These are phyloP conservation scores for Oreochromis tanganicae DNA, from an alignment of 2,113 vertebrate species.

Conservation along the genomic window DNA sequence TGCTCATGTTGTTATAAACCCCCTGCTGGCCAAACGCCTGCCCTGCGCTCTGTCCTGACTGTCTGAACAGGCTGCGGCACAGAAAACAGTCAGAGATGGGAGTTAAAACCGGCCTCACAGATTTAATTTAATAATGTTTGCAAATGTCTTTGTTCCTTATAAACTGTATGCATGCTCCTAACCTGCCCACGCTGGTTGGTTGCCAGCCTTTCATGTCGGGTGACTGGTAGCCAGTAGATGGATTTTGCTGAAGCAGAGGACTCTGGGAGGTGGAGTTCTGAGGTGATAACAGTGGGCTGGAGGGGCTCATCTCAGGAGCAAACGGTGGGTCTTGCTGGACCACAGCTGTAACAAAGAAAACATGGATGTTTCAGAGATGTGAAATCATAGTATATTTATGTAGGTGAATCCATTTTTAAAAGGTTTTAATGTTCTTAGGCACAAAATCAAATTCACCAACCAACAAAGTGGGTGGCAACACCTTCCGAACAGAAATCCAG, in stretches of 20 bases:
- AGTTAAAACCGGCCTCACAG: not conserved
- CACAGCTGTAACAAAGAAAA: conserved; percentile 67
- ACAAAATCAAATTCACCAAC: not conserved
- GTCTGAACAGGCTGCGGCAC: conserved; percentile 79
- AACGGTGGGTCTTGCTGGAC: conserved; percentile 83
- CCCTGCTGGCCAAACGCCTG: conserved; percentile 81
- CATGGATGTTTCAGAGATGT: not conserved
- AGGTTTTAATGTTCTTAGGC: not conserved
- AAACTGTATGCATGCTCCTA: not conserved
- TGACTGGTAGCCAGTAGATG: conserved; percentile 84
- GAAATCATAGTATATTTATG: not conserved
- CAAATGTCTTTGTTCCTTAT: not conserved
- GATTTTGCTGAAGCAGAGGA: conserved; percentile 84
- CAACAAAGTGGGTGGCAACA: not conserved
- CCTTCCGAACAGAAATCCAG: not conserved
- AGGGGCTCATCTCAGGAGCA: conserved; percentile 83
- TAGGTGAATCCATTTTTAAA: not conserved
- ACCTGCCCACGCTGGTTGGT: conserved; percentile 82
- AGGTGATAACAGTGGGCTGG: conserved; percentile 86
- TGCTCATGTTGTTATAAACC: conserved; percentile 98
- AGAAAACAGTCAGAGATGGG: not conserved
- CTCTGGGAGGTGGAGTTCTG: conserved; percentile 85
- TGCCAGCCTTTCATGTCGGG: conserved; percentile 92
- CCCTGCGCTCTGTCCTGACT: conserved; percentile 73
- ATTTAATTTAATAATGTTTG: not conserved